These are phyloP conservation scores for Lordiphosa stackelbergi DNA, from an alignment of 1,140 invertebrate species.

Conservation along the genomic window DNA sequence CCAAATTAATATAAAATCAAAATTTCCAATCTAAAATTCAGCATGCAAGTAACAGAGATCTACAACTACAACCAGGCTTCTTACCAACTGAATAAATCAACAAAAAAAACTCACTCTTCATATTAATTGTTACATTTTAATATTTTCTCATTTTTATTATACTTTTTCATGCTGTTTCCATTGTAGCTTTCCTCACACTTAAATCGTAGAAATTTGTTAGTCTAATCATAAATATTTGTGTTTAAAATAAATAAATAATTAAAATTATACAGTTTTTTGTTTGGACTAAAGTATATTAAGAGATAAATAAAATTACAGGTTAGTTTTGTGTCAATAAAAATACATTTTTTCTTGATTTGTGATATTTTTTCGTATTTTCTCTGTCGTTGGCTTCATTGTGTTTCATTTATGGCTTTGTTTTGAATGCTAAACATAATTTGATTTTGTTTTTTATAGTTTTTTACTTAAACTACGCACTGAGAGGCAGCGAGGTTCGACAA, in stretches of 20 bases:
- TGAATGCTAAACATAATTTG: conserved; percentile 14
- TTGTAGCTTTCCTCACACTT: conserved; percentile 24
- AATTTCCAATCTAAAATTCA: conserved; percentile 14
- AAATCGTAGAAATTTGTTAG: conserved; percentile 50
- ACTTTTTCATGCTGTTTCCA: conserved; percentile 44
- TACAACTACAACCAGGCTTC: conserved; percentile 24
- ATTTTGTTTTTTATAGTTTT: conserved; percentile 27
- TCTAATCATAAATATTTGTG: conserved; percentile 43
- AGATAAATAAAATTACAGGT: conserved; percentile 55
- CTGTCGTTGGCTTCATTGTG: conserved; percentile 38
- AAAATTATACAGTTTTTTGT: conserved; percentile 28
- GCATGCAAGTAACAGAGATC: conserved; percentile 38
- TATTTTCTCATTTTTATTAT: conserved; percentile 37
- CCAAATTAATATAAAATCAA: conserved; percentile 9
- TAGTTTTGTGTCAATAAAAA: conserved; percentile 41
- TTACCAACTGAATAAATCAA: conserved; percentile 38
- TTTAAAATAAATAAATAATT: conserved; percentile 63
- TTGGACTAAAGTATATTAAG: conserved; percentile 17
- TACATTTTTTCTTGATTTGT: conserved; percentile 56
- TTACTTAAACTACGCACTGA: conserved; percentile 63
- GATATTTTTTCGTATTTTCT: conserved; percentile 21
- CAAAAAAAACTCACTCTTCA: conserved; percentile 15
- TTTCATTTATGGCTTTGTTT: conserved; percentile 24
- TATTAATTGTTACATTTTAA: conserved; percentile 50
- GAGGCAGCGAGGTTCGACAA: conserved; percentile 74